These are phyloP conservation scores for Heteromurus nitidus DNA, from an alignment of 2,888 invertebrate genomes.

Conservation along the genomic window DNA sequence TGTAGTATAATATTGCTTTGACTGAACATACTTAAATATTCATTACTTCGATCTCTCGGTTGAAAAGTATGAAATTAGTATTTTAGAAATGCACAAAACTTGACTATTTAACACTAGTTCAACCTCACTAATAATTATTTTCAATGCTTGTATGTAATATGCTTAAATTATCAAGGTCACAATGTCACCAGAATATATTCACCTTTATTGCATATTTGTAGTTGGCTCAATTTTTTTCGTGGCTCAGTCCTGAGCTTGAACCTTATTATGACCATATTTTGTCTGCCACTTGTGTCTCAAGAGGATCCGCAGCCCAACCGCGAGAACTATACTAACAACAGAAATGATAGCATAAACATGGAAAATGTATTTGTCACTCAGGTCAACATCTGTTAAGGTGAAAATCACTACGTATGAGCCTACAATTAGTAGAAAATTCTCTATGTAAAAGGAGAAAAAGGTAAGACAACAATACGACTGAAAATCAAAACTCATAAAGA, in stretches of 20 bases:
- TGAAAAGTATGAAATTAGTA: too few species aligned
- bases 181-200: too few species aligned
- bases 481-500: conserved; percentile 65
- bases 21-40: too few species aligned
- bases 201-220: too few species aligned
- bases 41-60: too few species aligned
- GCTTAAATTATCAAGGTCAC: too few species aligned
- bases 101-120: too few species aligned
- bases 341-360: conserved; percentile 31
- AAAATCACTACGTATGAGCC: conserved; percentile 46
- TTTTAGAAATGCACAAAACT: too few species aligned
- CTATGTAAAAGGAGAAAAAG: conserved; percentile 60
- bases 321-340: conserved; percentile 1
- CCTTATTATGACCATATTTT: background rate
- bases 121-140: too few species aligned
- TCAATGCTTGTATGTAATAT: too few species aligned
- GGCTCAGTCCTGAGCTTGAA: background rate
- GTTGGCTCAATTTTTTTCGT: too few species aligned
- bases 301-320: conserved; percentile 11
- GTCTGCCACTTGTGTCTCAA: conserved; percentile 13
- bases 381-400: conserved; percentile 34
- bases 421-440: conserved; percentile 52
- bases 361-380: conserved; percentile 51
- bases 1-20: too few species aligned
- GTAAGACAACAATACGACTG: conserved; percentile 37